Conservation (phyloP, 2,888 invertebrate genomes). For the Vesta saturnalis region DNA sequence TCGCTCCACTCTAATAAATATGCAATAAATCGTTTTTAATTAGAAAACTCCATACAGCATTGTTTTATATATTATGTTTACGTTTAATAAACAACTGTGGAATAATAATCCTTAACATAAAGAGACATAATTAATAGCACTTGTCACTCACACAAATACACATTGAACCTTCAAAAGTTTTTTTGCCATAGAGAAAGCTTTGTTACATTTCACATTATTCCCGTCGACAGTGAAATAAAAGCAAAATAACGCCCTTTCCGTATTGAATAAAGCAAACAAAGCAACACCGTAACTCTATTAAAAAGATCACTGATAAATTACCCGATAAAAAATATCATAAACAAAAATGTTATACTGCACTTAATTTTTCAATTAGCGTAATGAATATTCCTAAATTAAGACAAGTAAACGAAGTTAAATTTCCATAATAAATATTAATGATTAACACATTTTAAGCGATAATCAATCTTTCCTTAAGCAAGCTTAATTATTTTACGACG, state of each 20-base stretch:
- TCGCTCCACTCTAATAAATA: no score
- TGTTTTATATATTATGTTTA: no score
- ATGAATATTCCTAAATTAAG: not conserved
- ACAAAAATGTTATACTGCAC: not conserved
- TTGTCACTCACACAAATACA: constrained; percentile 33
- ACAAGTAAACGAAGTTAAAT: not conserved
- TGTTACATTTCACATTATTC: constrained; percentile 32
- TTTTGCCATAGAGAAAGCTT: constrained; percentile 25
- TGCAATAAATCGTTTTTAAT: no score
- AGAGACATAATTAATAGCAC: constrained; percentile 31
- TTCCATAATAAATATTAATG: constrained; percentile 20
- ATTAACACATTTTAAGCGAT: not conserved
- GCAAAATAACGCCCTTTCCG: constrained; percentile 24
- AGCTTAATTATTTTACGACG: not conserved
- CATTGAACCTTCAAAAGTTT: constrained; percentile 21
- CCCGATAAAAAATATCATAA: not conserved
- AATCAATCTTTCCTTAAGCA: constrained; percentile 1
- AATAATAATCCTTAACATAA: no score
- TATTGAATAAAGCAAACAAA: constrained; percentile 23
- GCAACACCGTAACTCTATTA: constrained; percentile 30
- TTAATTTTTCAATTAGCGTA: no score
- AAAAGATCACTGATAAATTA: constrained; percentile 29
- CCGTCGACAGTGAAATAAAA: constrained; percentile 26
- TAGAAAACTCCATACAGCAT: no score
- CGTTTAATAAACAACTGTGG: no score